Base-by-base conservation (phyloP, 37 sponge, comb jelly and placozoan species). In the Theonella swinhoei region DNA sequence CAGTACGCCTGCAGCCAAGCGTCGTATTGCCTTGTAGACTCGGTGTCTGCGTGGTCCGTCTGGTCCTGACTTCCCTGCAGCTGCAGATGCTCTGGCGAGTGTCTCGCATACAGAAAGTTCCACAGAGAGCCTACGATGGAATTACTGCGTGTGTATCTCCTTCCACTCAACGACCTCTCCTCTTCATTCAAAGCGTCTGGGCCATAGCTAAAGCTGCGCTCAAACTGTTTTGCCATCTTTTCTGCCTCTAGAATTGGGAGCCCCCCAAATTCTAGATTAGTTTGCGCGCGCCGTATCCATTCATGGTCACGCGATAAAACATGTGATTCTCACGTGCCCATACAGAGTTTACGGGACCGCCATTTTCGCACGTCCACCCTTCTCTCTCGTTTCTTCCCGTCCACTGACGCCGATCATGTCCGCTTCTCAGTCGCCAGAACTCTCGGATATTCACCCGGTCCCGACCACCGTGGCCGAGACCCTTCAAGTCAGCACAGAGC, bases 1-100 rank as follows among this genome's bases (percentile, higher is more conserved):
- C 85, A 94, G 67, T 68, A 83, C 23, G 88, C 88, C 30, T 88
- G 89, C 71, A 80, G 38, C 80, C 89, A 78, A 7, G 67, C 84
- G 7, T 83, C 89, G 36, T 72, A 83, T 0, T 72, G 86, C 37
- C 54, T 7, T 17, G 54, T 14, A 17, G 54, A 14, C 11, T 14
- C 54, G 54, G 54, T 14, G 7, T 14, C 54, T 17, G 14, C 54
- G 14, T 47, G 54, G 54, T 47, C 54, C 54, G 54, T 47, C n/a
- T n/a, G n/a, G 54, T 47, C 54, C 14, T 47, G 11, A 17, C 54
- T 14, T 17, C 54, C 54, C 7, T 47, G 54, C 54, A 47, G 54
- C 54, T 47, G 54, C 11, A 47, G 54, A 17, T 47, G 54, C 54
- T 47, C 54, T 14, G 14, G 54, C 11, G 54, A 47, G 54, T 14